These are phyloP conservation scores for Apamea anceps DNA, from an alignment of 2,888 invertebrate genomes.

Conservation along the genomic window DNA sequence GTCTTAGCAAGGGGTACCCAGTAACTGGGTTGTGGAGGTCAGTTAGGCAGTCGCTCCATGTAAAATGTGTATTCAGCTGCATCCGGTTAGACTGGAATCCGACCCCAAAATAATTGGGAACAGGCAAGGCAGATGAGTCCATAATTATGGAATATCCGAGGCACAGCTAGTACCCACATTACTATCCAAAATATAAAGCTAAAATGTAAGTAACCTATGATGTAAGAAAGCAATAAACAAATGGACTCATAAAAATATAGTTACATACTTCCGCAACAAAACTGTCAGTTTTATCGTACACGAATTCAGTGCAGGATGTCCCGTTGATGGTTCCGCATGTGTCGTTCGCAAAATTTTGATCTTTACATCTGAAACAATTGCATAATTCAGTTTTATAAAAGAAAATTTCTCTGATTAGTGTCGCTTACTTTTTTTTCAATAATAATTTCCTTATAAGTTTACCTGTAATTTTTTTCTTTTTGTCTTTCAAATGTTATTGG, in stretches of 20 bases:
- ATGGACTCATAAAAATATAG: not conserved
- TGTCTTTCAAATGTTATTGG: no score
- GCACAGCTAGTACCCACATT: not conserved
- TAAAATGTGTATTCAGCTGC: no score
- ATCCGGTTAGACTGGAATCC: no score
- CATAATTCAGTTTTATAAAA: not conserved
- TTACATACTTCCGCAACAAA: slow-evolving; percentile 78
- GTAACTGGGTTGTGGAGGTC: no score
- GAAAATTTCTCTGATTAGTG: not conserved
- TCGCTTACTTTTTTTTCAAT: not conserved
- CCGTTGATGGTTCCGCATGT: slow-evolving; percentile 61
- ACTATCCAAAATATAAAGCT: not conserved
- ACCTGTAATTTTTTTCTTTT: not conserved
- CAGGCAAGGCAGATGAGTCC: no score
- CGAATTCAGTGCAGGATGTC: slow-evolving; percentile 69
- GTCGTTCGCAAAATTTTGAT: slow-evolving; percentile 62
- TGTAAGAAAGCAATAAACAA: not conserved
- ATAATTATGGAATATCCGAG: not conserved
- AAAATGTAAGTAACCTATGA: not conserved
- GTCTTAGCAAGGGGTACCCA: no score
- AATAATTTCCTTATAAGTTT: no score
- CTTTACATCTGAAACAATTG: slow-evolving; percentile 69
- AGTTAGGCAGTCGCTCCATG: no score
- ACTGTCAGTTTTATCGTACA: slow-evolving; percentile 72
- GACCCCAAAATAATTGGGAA: no score